phyloP scores from a whole-genome alignment of 2,888 invertebrate species.

The Sarcophaga caerulescens region DNA sequence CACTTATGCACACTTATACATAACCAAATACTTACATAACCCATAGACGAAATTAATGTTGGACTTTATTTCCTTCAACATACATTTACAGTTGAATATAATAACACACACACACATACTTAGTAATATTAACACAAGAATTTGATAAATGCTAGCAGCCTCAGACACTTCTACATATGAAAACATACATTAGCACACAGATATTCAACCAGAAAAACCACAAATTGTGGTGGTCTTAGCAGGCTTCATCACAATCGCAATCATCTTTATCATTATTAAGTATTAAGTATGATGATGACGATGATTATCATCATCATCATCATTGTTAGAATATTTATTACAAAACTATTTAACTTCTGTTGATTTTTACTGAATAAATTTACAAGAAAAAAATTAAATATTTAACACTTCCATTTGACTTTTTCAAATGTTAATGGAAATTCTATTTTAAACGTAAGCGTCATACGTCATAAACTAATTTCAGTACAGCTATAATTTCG shows the following conservation, averaged over 20 bases:
- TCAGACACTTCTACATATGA: not conserved
- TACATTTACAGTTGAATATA: not conserved
- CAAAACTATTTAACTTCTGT: too few relatives aligned
- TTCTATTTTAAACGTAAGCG: too few relatives aligned
- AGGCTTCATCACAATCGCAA: conserved; percentile 27
- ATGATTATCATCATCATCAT: not conserved
- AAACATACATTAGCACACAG: conserved; percentile 5
- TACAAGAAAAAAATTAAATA: too few relatives aligned
- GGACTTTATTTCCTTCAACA: conserved; percentile 17
- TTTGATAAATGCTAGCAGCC: too few relatives aligned
- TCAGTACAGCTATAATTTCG: too few relatives aligned
- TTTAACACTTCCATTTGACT: too few relatives aligned
- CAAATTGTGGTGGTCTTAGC: conserved; percentile 56
- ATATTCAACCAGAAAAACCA: conserved; percentile 53
- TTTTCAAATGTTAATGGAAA: too few relatives aligned
- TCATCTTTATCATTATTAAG: conserved; percentile 17
- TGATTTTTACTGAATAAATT: too few relatives aligned
- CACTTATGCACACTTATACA: not conserved
- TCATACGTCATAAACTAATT: too few relatives aligned
- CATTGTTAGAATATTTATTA: too few relatives aligned
- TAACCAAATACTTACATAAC: conserved; percentile 19
- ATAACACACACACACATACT: not conserved
- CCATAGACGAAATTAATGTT: conserved; percentile 27
- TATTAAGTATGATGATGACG: not conserved
- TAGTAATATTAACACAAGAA: too few relatives aligned